Base-by-base conservation (phyloP, 2,797 vertebrate genomes). In the Hemitrygon akajei region DNA sequence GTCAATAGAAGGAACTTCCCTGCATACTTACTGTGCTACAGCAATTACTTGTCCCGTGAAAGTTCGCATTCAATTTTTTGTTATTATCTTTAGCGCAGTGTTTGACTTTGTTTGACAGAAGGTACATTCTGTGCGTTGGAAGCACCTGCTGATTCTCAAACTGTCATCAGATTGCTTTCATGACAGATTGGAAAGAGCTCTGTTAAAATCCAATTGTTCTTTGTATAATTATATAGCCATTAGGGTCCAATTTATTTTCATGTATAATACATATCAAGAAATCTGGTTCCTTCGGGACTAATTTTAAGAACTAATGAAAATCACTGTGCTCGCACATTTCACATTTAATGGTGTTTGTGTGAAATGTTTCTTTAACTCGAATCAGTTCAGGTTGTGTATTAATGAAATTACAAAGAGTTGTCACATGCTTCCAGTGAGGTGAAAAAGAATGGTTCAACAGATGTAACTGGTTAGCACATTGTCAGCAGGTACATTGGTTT, bases 201-300 rank as follows among this genome's bases (percentile, higher is more conserved):
- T 91, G 60, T 69, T 71, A 91, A 22, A 91, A 91, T 71, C 87
- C 60, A 91, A 34, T 25, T 37, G 63, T n/a, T 91, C 56, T 91
- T 69, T 66, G 20, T 22, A 34, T 69, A n/a, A 34, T 69, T 69
- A 22, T 37, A 37, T 22, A 56, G 40, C 25, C 40, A 56, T 10
- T 11, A 30, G 81, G 25, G 25, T 4, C 63, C 63, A 91, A 69
- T 37, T 71, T 30, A 11, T 63, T 60, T 89, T 89, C 60, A 89
- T 30, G 27, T 27, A 27, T 25, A 86, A 60, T 66, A 12, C 30
- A 63, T 89, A 30, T 27, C 20, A 7, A 25, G 82, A 56, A 82
- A 89, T 63, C 86, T 66, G 30, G 60, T 60, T 60, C 27, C 60
- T 89, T 66, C 16, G 16, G 86, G 86, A 66, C 58, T 60, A 89